Conservation (phyloP, 2,888 invertebrate species). For the Danaus chrysippus region DNA sequence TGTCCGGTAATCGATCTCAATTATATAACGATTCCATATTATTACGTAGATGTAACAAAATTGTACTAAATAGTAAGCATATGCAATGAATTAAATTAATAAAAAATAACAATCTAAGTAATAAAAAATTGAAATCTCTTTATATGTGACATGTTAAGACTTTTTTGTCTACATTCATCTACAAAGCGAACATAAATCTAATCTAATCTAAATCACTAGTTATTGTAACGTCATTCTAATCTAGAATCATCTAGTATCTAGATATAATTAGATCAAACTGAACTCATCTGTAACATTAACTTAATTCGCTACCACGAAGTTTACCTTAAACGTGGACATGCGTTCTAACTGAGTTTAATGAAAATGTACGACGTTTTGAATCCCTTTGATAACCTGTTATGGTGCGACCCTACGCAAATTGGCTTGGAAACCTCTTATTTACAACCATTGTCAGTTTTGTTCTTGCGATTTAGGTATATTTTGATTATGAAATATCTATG, state of each 20-base stretch:
- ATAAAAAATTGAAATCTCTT: too few relatives aligned
- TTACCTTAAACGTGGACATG: constrained; percentile 46
- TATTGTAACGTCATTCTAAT: constrained; percentile 28
- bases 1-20: constrained; percentile 70
- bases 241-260: constrained; percentile 6
- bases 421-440: constrained; percentile 54
- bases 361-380: constrained; percentile 75
- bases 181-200: too few relatives aligned
- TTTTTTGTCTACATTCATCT: too few relatives aligned
- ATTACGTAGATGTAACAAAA: background rate
- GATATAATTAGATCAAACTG: constrained; percentile 25
- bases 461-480: constrained; percentile 21
- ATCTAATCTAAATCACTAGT: background rate
- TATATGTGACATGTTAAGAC: too few relatives aligned
- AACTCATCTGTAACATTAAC: constrained; percentile 34
- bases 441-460: constrained; percentile 50
- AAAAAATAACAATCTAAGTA: too few relatives aligned
- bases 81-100: too few relatives aligned
- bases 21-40: constrained; percentile 38
- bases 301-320: constrained; percentile 37
- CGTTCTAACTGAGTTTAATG: constrained; percentile 55
- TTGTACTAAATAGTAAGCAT: background rate
- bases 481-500: constrained; percentile 11
- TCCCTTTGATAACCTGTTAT: constrained; percentile 73
- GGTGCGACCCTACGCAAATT: constrained; percentile 62